Conservation (phyloP, 2,113 vertebrate genomes). For the Prunella himalayana region DNA sequence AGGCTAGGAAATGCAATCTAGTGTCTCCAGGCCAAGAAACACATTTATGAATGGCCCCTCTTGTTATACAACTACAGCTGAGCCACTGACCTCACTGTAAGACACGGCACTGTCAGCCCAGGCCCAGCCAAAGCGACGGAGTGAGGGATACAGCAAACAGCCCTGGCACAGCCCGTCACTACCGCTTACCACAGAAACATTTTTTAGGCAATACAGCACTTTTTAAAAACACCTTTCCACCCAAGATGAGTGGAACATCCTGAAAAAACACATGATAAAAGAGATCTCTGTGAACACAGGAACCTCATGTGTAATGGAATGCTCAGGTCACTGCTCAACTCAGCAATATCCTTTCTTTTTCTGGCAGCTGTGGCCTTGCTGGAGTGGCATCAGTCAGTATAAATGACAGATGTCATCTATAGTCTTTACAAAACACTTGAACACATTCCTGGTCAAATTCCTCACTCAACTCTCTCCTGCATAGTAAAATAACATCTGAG, state of each 20-base stretch:
- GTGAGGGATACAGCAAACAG: neutral
- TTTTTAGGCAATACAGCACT: neutral
- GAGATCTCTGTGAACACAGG: neutral
- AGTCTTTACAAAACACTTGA: too few species aligned
- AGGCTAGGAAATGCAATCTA: neutral
- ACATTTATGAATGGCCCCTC: slow-evolving; percentile 11
- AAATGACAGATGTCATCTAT: neutral
- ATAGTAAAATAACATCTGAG: neutral
- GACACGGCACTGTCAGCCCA: neutral
- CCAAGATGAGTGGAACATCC: neutral
- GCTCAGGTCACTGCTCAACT: neutral
- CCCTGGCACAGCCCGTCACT: neutral
- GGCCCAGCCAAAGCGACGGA: neutral
- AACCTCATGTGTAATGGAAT: neutral
- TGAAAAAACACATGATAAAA: neutral
- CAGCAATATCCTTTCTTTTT: neutral
- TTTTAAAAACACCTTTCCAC: neutral
- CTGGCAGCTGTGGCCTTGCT: neutral
- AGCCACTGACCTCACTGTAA: slow-evolving; percentile 4
- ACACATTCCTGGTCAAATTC: neutral
- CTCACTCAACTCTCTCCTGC: neutral
- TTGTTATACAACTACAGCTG: slow-evolving; percentile 25
- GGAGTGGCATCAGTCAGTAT: neutral
- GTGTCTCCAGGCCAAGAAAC: neutral
- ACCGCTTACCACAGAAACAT: neutral